Base-by-base conservation (phyloP, 1,140 invertebrate species). In the Panagrolaimus sp. region DNA sequence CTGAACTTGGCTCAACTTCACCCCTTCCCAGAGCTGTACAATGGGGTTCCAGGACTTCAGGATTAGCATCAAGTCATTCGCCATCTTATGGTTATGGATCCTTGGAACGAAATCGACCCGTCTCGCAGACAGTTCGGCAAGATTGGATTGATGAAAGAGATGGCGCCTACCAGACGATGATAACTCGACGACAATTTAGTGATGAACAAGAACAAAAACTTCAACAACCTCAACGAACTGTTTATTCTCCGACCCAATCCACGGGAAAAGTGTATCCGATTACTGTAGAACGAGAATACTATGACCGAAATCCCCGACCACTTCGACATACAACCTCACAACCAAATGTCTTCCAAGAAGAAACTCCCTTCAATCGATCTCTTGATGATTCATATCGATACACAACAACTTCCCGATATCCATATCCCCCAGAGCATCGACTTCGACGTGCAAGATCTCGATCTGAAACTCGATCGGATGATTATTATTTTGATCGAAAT, bases 361-460 rank as follows among this genome's bases (percentile, higher is more conserved):
- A 12, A 8, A 28, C 21, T 4, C 52, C 21, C 0, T n/a, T 21
- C 21, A 26, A 21, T 17, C 52, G 52, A 21, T 58, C 52, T 12
- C 52, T 28, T 21, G 52, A 28, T 2, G n/a, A 21, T 4, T 58
- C 21, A 3, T 58, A 58, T 21, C 21, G 28, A 5, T 12, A 12
- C 52, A 28, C 21, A 4, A 5, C 10, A 1, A 21, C 10, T 6
- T 21, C 52, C n/a, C 12, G 52, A 58, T 21, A 12, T n/a, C 15
- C 52, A 28, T 21, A 21, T 21, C 52, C 17, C 17, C 52, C 21
- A 28, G 55, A 26, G 12, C 10, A 69, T 45, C 68, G 15, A 5
- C 69, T 52, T 58, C 44, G 65, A 38, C 70, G 38, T 17, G 43
- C 68, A 24, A 21, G 65, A 9, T 28, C 63, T 12, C 71, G 43